Evolutionary conservation across 2,888 invertebrate species (phyloP).

Genomic region (Protophormia terraenovae): DNA sequence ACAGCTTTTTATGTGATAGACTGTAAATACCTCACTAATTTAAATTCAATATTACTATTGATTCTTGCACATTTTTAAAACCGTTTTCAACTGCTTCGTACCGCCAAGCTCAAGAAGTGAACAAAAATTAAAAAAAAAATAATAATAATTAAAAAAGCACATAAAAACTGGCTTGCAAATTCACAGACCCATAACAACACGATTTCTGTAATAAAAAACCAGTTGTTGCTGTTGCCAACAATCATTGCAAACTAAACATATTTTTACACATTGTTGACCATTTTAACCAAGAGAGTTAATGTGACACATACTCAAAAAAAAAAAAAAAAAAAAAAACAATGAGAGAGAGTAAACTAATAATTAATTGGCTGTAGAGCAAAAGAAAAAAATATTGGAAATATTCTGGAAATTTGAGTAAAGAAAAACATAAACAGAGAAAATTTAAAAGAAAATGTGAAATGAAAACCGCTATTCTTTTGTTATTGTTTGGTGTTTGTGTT

Average conservation of each 20-base stretch:
- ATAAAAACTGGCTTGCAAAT: conserved; percentile 25
- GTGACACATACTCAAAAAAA: neutral
- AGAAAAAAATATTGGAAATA: conserved; percentile 23
- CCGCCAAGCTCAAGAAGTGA: neutral
- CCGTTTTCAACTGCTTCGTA: neutral
- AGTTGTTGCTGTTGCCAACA: conserved; percentile 52
- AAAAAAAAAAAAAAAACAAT: neutral
- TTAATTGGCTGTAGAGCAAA: neutral
- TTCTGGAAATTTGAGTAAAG: conserved; percentile 2
- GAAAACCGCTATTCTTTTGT: neutral
- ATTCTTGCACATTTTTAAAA: neutral
- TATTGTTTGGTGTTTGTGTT: neutral
- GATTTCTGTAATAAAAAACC: conserved; percentile 22
- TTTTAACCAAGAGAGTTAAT: conserved; percentile 3
- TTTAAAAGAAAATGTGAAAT: neutral
- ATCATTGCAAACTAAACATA: conserved; percentile 44
- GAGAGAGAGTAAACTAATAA: neutral
- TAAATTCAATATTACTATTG: neutral
- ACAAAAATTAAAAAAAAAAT: neutral
- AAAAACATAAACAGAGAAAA: conserved; percentile 41
- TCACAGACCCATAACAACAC: neutral
- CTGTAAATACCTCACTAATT: conserved; percentile 6
- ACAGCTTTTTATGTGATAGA: neutral
- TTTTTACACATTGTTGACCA: conserved; percentile 35
- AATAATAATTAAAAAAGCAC: neutral